Conservation (phyloP, 2,797 vertebrate species). For the Hybognathus amarus region DNA sequence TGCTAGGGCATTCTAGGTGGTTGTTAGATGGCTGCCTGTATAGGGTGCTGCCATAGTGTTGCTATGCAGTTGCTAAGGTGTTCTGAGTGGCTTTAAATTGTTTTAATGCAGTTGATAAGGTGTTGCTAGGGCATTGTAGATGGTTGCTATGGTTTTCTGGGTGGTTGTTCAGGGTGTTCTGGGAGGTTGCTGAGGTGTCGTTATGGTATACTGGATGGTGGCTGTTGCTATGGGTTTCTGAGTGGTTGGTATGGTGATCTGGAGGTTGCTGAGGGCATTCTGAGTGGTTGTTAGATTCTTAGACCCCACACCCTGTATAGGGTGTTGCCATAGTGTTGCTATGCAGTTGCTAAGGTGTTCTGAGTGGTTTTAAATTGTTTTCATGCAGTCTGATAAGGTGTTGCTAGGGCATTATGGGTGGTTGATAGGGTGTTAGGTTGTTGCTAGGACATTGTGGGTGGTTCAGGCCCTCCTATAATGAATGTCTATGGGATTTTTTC, state of each 20-base stretch:
- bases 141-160: too few relatives aligned
- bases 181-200: too few relatives aligned
- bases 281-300: too few relatives aligned
- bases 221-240: too few relatives aligned
- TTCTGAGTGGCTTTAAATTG: not conserved
- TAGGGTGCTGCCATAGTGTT: not conserved
- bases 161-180: too few relatives aligned
- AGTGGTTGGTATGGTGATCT: too few relatives aligned
- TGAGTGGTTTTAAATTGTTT: not conserved
- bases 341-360: not conserved
- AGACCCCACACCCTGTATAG: too few relatives aligned
- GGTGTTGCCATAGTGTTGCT: not conserved
- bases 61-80: not conserved
- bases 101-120: not conserved
- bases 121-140: not conserved
- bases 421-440: not conserved
- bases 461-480: not conserved
- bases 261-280: too few relatives aligned
- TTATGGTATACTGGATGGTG: too few relatives aligned
- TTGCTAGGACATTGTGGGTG: not conserved
- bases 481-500: not conserved
- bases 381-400: not conserved
- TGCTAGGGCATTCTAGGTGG: not conserved
- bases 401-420: not conserved
- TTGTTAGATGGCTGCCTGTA: not conserved